phyloP scores from a whole-genome alignment of 2,797 vertebrate genomes.

The Coilia nasus region DNA sequence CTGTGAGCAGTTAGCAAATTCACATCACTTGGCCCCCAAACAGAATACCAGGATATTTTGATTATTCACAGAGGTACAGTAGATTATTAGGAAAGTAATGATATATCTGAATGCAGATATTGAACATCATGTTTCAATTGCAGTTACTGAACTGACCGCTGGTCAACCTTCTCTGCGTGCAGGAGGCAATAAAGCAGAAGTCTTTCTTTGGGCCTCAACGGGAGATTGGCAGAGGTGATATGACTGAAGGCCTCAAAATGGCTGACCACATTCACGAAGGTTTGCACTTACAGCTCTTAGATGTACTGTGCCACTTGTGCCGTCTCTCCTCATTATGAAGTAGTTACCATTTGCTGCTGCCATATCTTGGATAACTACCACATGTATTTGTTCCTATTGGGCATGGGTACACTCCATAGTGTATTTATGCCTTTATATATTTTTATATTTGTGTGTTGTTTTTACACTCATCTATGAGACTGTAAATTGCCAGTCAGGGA shows the following conservation, averaged over 20 bases:
- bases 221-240: constrained; percentile 65
- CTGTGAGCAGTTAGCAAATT: too few species aligned
- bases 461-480: too few species aligned
- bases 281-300: constrained; percentile 32
- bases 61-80: background rate
- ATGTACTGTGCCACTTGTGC: background rate
- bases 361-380: too few species aligned
- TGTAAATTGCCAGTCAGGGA: too few species aligned
- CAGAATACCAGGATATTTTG: background rate
- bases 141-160: background rate
- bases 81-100: background rate
- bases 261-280: constrained; percentile 70
- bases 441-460: too few species aligned
- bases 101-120: background rate
- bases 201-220: constrained; percentile 69
- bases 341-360: too few species aligned
- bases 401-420: too few species aligned
- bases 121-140: background rate
- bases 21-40: too few species aligned
- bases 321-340: too few species aligned
- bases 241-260: constrained; percentile 63
- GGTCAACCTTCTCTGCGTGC: background rate
- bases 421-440: too few species aligned
- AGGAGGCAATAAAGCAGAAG: constrained; percentile 74
- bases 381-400: too few species aligned